Evolutionary conservation across 2,797 vertebrate species (phyloP).

Genomic region (Spondyliosoma cantharus): DNA sequence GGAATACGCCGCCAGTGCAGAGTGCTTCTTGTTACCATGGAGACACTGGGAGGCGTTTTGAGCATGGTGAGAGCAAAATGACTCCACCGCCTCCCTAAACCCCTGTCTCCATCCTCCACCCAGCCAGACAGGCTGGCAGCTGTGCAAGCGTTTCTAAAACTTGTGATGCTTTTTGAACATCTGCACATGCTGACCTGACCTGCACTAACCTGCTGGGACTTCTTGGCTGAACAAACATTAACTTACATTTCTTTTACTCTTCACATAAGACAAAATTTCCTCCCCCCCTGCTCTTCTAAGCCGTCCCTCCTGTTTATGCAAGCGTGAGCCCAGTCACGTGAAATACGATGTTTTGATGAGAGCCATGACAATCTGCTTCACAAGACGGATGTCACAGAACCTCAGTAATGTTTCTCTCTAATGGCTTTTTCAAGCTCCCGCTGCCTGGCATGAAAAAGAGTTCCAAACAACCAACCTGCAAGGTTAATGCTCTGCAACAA

Average conservation of each 20-base stretch:
- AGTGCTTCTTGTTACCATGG: slow-evolving; percentile 81
- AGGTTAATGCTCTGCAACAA: neutral
- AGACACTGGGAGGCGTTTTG: slow-evolving; percentile 70
- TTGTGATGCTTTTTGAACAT: slow-evolving; percentile 5
- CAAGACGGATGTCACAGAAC: slow-evolving; percentile 14
- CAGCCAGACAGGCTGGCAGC: slow-evolving; percentile 33
- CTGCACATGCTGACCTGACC: slow-evolving; percentile 12
- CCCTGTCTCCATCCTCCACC: slow-evolving; percentile 17
- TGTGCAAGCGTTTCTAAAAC: slow-evolving; percentile 18
- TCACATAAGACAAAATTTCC: neutral
- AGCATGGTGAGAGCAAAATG: slow-evolving; percentile 53
- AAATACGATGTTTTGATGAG: slow-evolving; percentile 35
- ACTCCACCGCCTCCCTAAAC: slow-evolving; percentile 22
- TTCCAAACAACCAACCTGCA: slow-evolving; percentile 21
- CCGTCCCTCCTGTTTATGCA: slow-evolving; percentile 8
- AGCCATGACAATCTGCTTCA: slow-evolving; percentile 15
- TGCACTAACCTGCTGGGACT: neutral
- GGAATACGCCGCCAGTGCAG: slow-evolving; percentile 57
- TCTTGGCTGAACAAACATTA: neutral
- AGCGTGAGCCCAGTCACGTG: slow-evolving; percentile 2
- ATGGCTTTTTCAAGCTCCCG: slow-evolving; percentile 26
- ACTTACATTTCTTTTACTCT: neutral
- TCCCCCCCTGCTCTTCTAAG: slow-evolving; percentile 3
- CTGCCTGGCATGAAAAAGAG: slow-evolving; percentile 20
- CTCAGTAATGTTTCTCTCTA: slow-evolving; percentile 18